These are phyloP conservation scores for Caloenas nicobarica DNA, from an alignment of 2,113 vertebrate species.

Conservation along the genomic window DNA sequence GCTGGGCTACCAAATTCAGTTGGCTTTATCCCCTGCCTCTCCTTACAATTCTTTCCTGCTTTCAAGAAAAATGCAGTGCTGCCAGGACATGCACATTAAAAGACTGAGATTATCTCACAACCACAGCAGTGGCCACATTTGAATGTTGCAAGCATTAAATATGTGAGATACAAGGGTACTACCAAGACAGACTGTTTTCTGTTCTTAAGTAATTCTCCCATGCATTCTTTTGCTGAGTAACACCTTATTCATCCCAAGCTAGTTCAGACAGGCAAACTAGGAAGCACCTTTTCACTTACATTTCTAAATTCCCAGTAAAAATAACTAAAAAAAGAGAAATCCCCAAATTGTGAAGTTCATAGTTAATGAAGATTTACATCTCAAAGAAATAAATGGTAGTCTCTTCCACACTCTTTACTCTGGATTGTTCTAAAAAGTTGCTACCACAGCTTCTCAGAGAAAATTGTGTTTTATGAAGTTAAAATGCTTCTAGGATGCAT, in stretches of 20 bases:
- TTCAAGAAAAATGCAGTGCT: background rate
- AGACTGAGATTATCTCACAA: background rate
- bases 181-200: background rate
- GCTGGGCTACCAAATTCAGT: background rate
- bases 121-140: background rate
- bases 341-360: background rate
- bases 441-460: background rate
- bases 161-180: background rate
- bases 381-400: background rate
- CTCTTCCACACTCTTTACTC: background rate
- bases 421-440: background rate
- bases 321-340: background rate
- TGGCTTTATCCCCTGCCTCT: background rate
- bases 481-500: background rate
- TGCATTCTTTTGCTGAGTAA: conserved; percentile 48
- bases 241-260: conserved; percentile 31
- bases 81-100: background rate
- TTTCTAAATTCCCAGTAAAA: background rate
- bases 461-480: background rate
- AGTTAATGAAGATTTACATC: background rate
- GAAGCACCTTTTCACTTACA: background rate
- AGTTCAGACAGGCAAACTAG: conserved; percentile 34
- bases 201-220: conserved; percentile 8
- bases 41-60: background rate
- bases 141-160: background rate